Base-by-base conservation (phyloP, 1,140 invertebrate species). In the Aphelenchoides besseyi region DNA sequence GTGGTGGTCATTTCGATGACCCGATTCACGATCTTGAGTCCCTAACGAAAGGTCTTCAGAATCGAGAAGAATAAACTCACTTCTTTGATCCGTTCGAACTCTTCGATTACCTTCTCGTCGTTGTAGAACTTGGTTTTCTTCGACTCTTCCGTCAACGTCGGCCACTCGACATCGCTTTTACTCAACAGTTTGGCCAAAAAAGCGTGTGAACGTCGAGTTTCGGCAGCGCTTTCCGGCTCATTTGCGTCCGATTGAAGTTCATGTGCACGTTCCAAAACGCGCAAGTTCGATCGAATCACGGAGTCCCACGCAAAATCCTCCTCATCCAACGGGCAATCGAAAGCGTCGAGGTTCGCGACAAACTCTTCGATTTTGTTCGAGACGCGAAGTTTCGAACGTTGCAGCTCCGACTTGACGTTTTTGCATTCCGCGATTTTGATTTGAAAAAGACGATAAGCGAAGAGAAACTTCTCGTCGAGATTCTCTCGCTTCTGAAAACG, bases 41-140 rank as follows among this genome's bases (percentile, higher is more conserved):
- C 41, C 41, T 48, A 48, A 48, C 41, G 41, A 48, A 48, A 48
- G n/a, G n/a, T n/a, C n/a, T n/a, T n/a, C n/a, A n/a, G n/a, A n/a
- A n/a, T n/a, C n/a, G n/a, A 48, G 41, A 48, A 23, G 12, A 48
- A 23, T 23, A 12, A 48, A 48, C 41, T 23, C 41, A 23, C 41
- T 23, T 48, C 12, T 23, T 23, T 12, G 23, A 48, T 48, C 12
- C 12, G 12, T 23, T 12, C 41, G 41, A 16, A 48, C 12, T 48
- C 41, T 12, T 48, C 23, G 41, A 48, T 12, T 16, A 48, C 23
- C 12, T 12, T 16, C 41, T 48, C 41, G 41, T 48, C 41, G 41
- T 48, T 48, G 41, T 16, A 48, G 41, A 12, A 48, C 41, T 12
- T 23, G 41, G 41, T 23, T 48, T 48, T 48, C 41, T 48, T 48